These are phyloP conservation scores for Mola mola DNA, from an alignment of 2,113 vertebrate genomes.

Conservation along the genomic window DNA sequence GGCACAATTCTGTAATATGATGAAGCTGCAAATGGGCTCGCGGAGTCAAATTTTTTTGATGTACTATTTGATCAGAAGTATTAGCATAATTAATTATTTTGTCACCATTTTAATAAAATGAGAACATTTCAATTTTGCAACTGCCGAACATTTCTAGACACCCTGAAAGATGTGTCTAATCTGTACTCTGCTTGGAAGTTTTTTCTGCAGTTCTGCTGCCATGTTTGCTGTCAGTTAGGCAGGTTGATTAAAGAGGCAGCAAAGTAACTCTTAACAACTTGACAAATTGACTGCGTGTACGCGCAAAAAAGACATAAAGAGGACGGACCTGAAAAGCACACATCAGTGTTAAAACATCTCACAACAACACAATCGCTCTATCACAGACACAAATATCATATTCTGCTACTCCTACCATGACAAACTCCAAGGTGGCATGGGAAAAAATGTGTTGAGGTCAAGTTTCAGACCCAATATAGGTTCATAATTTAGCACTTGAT, in stretches of 20 bases:
- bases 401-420: constrained; percentile 46
- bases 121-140: constrained; percentile 46
- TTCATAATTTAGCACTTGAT: constrained; percentile 11
- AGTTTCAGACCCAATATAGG: constrained; percentile 21
- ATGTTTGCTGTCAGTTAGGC: constrained; percentile 42
- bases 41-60: constrained; percentile 56
- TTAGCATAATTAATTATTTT: constrained; percentile 61
- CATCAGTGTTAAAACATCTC: too few relatives aligned
- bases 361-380: not conserved
- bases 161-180: constrained; percentile 46
- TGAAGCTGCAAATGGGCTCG: constrained; percentile 41
- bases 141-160: constrained; percentile 48
- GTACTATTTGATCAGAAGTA: constrained; percentile 55
- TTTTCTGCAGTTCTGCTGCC: constrained; percentile 47
- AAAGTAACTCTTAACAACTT: constrained; percentile 39
- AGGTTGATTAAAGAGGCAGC: constrained; percentile 58
- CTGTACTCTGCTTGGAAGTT: constrained; percentile 35
- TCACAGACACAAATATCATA: constrained; percentile 16
- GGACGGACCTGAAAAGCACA: constrained; percentile 27
- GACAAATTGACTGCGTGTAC: constrained; percentile 48
- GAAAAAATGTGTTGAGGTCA: constrained; percentile 27
- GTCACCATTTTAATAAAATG: constrained; percentile 56
- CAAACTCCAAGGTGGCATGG: constrained; percentile 23
- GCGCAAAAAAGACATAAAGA: constrained; percentile 33
- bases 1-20: constrained; percentile 37